A percentile compares a stretch with the other conserved stretches of the same genome.
Conservation (phyloP, 2,888 invertebrate genomes). For the Parnassius apollo region DNA sequence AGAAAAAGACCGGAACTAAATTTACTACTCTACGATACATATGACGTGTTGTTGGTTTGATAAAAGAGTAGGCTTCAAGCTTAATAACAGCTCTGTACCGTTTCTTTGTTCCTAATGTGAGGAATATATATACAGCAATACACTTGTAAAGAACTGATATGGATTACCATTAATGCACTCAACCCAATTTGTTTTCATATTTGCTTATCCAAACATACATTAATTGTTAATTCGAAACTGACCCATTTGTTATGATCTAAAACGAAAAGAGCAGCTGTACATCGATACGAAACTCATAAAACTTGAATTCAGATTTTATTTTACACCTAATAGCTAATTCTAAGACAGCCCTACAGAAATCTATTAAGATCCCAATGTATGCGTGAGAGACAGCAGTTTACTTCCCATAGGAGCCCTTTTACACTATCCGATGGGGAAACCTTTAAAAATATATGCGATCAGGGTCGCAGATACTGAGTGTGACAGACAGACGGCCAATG, state of each 20-base stretch:
- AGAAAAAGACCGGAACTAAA: not conserved
- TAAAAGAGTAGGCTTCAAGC: too few species aligned
- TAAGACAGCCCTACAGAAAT: conserved; percentile 23
- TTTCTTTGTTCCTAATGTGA: too few species aligned
- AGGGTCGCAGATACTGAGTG: conserved; percentile 32
- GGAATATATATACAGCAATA: too few species aligned
- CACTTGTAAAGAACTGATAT: too few species aligned
- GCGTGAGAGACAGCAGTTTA: conserved; percentile 27
- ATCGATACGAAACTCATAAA: not conserved
- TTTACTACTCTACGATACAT: too few species aligned
- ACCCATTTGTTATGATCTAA: too few species aligned
- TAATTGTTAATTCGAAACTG: too few species aligned
- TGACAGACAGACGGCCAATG: conserved; percentile 42
- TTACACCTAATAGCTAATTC: conserved; percentile 23
- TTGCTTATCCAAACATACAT: too few species aligned
- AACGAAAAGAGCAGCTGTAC: not conserved
- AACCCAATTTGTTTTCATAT: too few species aligned
- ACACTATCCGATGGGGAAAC: conserved; percentile 28
- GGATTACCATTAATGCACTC: too few species aligned
- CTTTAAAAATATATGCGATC: conserved; percentile 36
- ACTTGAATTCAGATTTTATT: not conserved
- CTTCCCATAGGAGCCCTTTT: conserved; percentile 34
- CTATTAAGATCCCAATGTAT: conserved; percentile 27
- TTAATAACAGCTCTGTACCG: too few species aligned
- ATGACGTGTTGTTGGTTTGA: too few species aligned